Evolutionary conservation across 2,113 vertebrate genomes (phyloP).

Genomic region (Brachyhypopomus gauderio): DNA sequence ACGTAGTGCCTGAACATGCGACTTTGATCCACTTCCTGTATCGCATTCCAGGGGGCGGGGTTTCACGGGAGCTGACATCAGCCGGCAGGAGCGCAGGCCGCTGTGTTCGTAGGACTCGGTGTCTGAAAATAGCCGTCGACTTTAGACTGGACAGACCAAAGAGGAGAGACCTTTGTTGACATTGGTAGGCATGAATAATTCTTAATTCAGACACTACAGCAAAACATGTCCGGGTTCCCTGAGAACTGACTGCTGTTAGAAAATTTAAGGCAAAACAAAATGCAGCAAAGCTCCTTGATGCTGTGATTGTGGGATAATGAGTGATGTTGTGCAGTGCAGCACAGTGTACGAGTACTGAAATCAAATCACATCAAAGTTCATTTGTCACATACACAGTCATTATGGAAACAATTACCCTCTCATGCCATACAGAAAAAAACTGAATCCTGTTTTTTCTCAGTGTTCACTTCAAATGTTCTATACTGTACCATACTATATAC

Average conservation of each 20-base stretch:
- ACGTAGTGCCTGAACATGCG: not conserved
- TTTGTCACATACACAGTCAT: too few relatives aligned
- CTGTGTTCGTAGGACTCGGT: conserved; percentile 31
- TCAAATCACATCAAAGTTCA: too few relatives aligned
- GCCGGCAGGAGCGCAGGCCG: conserved; percentile 16
- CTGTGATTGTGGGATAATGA: too few relatives aligned
- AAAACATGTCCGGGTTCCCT: conserved; percentile 11
- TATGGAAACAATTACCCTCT: too few relatives aligned
- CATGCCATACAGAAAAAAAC: too few relatives aligned
- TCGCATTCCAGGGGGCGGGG: conserved; percentile 20
- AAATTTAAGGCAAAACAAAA: too few relatives aligned
- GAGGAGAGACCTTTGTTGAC: conserved; percentile 2
- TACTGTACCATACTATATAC: too few relatives aligned
- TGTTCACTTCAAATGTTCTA: too few relatives aligned
- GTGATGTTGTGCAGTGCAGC: too few relatives aligned
- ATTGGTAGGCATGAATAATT: not conserved
- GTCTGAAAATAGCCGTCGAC: conserved; percentile 42
- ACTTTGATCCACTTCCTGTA: conserved; percentile 39
- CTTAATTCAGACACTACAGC: not conserved
- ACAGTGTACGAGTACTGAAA: too few relatives aligned
- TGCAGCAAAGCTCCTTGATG: too few relatives aligned
- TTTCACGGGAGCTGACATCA: not conserved
- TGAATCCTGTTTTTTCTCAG: too few relatives aligned
- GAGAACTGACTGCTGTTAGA: not conserved
- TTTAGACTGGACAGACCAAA: conserved; percentile 6